Evolutionary conservation across 2,888 invertebrate genomes (phyloP).

Genomic region (Quadroppia sp.): DNA sequence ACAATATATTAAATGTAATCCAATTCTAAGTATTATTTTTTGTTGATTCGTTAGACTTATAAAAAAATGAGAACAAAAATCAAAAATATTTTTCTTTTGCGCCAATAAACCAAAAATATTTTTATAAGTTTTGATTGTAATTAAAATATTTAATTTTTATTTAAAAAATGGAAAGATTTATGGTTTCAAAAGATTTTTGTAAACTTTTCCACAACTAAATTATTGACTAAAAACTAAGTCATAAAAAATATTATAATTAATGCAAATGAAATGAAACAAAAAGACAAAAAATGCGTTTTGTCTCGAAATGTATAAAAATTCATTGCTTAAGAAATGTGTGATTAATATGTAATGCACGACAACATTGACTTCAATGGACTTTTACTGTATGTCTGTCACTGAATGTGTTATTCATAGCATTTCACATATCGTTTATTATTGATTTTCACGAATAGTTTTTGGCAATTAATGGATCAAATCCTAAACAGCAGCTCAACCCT

Average conservation of each 20-base stretch:
- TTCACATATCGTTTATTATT: background rate
- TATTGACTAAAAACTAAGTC: background rate
- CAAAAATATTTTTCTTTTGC: no score
- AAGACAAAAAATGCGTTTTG: slow-evolving; percentile 9
- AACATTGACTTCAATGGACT: background rate
- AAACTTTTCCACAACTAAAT: background rate
- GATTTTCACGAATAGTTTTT: background rate
- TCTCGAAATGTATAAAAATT: background rate
- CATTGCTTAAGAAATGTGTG: background rate
- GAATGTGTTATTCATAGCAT: no score
- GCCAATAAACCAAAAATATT: no score
- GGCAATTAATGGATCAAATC: slow-evolving; percentile 8
- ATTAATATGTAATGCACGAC: slow-evolving; percentile 18
- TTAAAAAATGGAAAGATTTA: no score
- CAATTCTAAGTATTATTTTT: no score
- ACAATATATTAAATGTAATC: no score
- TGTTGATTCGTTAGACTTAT: no score
- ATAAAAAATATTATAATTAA: background rate
- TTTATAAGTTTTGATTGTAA: no score
- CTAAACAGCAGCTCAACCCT: background rate
- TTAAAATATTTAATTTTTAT: no score
- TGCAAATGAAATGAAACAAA: background rate
- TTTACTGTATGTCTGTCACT: background rate
- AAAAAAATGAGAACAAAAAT: no score
- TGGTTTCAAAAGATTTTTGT: no score